These are phyloP conservation scores for Euspilapteryx auroguttella DNA, from an alignment of 2,888 invertebrate genomes.

Conservation along the genomic window DNA sequence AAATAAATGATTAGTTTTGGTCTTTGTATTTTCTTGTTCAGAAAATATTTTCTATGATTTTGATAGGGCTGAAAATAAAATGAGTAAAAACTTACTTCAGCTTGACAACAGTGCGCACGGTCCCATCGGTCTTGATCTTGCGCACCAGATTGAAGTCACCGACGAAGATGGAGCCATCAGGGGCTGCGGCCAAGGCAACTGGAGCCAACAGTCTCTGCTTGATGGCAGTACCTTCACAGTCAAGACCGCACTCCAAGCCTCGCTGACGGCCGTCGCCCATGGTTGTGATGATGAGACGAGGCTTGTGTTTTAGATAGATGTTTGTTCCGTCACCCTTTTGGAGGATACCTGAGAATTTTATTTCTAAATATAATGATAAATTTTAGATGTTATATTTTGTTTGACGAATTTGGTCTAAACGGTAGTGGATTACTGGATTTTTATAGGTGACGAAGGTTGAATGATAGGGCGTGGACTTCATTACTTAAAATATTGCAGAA, in stretches of 20 bases:
- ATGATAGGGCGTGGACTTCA: too few species aligned
- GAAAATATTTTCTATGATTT: not conserved
- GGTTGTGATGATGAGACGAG: constrained; percentile 85
- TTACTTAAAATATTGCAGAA: too few species aligned
- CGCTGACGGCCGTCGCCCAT: constrained; percentile 93
- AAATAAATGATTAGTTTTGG: constrained; percentile 5
- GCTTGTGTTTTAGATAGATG: constrained; percentile 91
- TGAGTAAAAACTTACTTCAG: constrained; percentile 67
- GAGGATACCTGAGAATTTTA: constrained; percentile 91
- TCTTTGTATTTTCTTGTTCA: not conserved
- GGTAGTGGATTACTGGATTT: too few species aligned
- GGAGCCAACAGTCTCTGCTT: constrained; percentile 87
- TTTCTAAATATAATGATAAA: too few species aligned
- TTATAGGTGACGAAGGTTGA: too few species aligned
- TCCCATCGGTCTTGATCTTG: constrained; percentile 83
- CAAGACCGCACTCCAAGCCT: constrained; percentile 75
- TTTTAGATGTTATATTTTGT: too few species aligned
- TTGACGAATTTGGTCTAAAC: too few species aligned
- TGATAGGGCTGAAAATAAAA: not conserved
- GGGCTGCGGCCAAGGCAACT: constrained; percentile 86
- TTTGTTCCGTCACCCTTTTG: constrained; percentile 98
- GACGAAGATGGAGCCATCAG: constrained; percentile 92
- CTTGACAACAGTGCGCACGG: constrained; percentile 76
- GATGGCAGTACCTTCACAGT: constrained; percentile 78
- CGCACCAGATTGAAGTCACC: constrained; percentile 95